Conservation (phyloP, 2,797 vertebrate species). For the Cyprinodon diabolis region DNA sequence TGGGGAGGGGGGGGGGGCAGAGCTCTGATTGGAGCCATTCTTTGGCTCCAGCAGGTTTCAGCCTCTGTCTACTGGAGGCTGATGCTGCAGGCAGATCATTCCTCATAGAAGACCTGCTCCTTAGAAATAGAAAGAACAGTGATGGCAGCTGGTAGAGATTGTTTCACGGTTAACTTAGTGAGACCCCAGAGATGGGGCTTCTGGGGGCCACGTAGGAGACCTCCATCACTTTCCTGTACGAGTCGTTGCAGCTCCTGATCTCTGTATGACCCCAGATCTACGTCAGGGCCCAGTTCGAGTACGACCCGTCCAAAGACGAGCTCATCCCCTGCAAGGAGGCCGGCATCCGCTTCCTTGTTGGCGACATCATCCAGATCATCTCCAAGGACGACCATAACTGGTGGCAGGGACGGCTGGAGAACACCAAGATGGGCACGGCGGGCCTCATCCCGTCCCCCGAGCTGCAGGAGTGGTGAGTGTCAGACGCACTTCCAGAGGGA, state of each 20-base stretch:
- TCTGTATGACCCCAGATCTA: slow-evolving; percentile 85
- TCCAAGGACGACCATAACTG: slow-evolving; percentile 99
- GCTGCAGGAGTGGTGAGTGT: slow-evolving; percentile 95
- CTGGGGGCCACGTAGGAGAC: too few species aligned
- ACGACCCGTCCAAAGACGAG: slow-evolving; percentile 96
- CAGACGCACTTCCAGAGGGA: too few species aligned
- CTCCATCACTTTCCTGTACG: not conserved
- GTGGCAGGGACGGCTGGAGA: slow-evolving; percentile 99
- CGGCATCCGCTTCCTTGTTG: slow-evolving; percentile 94
- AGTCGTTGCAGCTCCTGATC: slow-evolving; percentile 8
- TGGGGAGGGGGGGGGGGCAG: too few species aligned
- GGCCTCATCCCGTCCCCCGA: slow-evolving; percentile 98
- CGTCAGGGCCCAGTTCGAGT: slow-evolving; percentile 98
- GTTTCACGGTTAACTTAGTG: too few species aligned
- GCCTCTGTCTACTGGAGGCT: too few species aligned
- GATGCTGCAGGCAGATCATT: too few species aligned
- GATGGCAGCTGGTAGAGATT: too few species aligned
- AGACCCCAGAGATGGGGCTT: too few species aligned
- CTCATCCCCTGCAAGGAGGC: slow-evolving; percentile 99
- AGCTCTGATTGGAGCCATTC: too few species aligned
- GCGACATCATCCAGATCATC: slow-evolving; percentile 99
- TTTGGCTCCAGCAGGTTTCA: too few species aligned
- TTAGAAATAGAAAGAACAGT: too few species aligned
- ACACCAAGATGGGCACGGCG: slow-evolving; percentile 96
- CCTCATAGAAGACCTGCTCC: too few species aligned